Evolutionary conservation across 2,797 vertebrate genomes (phyloP).

Genomic region (Bucorvus abyssinicus): DNA sequence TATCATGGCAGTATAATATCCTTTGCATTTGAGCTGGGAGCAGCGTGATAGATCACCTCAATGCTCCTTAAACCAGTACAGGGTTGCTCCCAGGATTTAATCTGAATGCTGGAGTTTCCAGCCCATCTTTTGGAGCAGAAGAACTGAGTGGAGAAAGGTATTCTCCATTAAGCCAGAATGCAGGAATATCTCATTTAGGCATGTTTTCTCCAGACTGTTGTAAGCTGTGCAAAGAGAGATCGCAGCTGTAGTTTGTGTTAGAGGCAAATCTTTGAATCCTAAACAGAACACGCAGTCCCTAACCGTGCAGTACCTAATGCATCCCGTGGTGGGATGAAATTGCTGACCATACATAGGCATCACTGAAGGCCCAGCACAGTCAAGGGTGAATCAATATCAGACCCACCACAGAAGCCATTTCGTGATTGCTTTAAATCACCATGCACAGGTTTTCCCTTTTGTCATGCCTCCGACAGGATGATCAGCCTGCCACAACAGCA

Average conservation of each 20-base stretch:
- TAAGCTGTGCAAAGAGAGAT: not conserved
- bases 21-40: not conserved
- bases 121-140: not conserved
- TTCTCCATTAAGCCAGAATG: not conserved
- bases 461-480: conserved; percentile 9
- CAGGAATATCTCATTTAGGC: not conserved
- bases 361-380: not conserved
- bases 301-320: not conserved
- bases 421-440: conserved; percentile 31
- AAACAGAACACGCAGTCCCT: not conserved
- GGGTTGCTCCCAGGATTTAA: not conserved
- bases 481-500: not conserved
- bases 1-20: not conserved
- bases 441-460: not conserved
- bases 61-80: not conserved
- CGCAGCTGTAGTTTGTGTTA: not conserved
- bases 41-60: not conserved
- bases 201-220: not conserved
- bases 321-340: not conserved
- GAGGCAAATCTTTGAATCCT: not conserved
- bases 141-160: not conserved
- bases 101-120: not conserved
- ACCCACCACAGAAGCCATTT: not conserved
- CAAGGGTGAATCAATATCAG: conserved; percentile 7
- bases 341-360: not conserved